Percentiles rank a stretch among this genome's conserved stretches.
Conservation (phyloP, 53 echinoderm and acorn worm species). For the Paracentrotus lividus region DNA sequence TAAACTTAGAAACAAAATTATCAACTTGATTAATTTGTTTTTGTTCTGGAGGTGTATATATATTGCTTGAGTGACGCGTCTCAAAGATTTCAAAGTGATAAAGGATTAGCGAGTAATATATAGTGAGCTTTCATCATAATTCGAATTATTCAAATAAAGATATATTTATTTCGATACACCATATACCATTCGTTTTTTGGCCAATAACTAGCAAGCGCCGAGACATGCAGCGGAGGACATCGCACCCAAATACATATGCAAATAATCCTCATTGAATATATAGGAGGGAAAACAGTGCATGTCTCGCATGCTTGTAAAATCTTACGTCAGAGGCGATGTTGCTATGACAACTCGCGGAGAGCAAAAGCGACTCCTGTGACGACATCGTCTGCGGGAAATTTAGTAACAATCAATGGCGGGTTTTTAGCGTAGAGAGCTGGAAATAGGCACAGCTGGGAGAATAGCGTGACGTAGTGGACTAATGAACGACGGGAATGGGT, state of each 20-base stretch:
- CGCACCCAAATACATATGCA: conserved; percentile 11
- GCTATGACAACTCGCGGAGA: conserved; percentile 73
- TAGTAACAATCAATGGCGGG: conserved; percentile 85
- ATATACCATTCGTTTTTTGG: not conserved
- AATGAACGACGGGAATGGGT: not conserved
- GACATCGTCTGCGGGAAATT: conserved; percentile 83
- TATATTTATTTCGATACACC: not conserved
- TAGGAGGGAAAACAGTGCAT: not conserved
- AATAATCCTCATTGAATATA: conserved; percentile 7
- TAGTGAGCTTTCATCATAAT: not conserved
- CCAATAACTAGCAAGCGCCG: not conserved
- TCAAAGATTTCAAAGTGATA: not conserved
- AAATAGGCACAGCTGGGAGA: conserved; percentile 79
- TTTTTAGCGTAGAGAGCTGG: conserved; percentile 68
- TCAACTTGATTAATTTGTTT: not conserved
- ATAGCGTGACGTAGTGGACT: conserved; percentile 71
- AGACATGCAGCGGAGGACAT: not conserved
- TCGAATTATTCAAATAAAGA: not conserved
- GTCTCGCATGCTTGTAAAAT: too few relatives aligned
- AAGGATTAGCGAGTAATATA: not conserved
- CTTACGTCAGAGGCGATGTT: conserved; percentile 74
- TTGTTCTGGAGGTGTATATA: not conserved
- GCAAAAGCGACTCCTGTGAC: conserved; percentile 72
- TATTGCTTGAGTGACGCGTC: not conserved
- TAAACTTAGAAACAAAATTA: not conserved